Evolutionary conservation across 2,797 vertebrate genomes (phyloP).

Genomic region (Cuculus canorus): DNA sequence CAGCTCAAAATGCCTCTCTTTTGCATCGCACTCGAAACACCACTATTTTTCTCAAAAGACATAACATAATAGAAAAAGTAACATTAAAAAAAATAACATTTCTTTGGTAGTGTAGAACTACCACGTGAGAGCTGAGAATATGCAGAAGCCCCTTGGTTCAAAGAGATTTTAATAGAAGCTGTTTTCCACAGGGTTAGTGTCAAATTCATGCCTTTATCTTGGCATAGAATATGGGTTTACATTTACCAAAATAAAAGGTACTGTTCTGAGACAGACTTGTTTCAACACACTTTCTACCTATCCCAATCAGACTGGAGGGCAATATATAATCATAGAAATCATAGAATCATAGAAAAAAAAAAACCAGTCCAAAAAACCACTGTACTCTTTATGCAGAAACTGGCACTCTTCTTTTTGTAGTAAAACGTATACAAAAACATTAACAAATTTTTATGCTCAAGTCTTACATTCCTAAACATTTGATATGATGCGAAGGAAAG

Average conservation of each 20-base stretch:
- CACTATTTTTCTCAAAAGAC: not conserved
- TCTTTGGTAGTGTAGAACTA: not conserved
- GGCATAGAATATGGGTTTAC: not conserved
- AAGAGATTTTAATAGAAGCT: not conserved
- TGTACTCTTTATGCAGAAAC: not conserved
- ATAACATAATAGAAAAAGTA: not conserved
- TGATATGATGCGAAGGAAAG: not conserved
- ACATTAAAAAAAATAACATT: no score
- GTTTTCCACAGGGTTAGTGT: not conserved
- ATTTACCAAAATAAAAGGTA: not conserved
- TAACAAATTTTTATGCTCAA: not conserved
- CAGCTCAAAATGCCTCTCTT: not conserved
- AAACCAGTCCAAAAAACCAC: fast-evolving
- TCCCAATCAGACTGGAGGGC: not conserved
- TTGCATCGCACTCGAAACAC: not conserved
- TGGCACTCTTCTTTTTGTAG: not conserved
- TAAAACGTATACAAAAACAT: not conserved
- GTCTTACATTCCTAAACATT: not conserved
- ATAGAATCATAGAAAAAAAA: not conserved
- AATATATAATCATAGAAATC: not conserved
- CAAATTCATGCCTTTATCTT: not conserved
- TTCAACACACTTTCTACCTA: not conserved
- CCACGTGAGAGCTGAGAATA: not conserved
- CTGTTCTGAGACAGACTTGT: not conserved
- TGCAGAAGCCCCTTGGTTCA: not conserved